Percentiles rank a stretch among this genome's conserved stretches.
Conservation (phyloP, 2,113 vertebrate genomes). For the Cyphomyrus plagiostoma region DNA sequence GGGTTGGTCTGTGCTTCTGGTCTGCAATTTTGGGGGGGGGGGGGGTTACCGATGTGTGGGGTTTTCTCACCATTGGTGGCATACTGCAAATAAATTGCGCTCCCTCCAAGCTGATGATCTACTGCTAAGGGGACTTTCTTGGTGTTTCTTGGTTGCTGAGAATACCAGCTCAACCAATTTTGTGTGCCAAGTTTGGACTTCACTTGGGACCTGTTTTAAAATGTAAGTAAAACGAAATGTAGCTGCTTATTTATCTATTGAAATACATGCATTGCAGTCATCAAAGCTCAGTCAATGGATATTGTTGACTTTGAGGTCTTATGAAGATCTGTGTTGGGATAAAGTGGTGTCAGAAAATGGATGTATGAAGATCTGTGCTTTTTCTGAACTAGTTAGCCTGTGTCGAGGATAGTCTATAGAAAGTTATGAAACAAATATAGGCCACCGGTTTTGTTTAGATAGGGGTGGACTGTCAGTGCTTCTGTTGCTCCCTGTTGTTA, state of each 20-base stretch:
- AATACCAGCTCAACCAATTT: neutral
- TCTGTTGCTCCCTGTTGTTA: neutral
- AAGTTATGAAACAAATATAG: neutral
- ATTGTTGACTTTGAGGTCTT: neutral
- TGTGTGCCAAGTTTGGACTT: neutral
- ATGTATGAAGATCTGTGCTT: neutral
- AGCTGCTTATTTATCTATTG: neutral
- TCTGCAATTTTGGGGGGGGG: constrained; percentile 10
- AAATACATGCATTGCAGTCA: neutral
- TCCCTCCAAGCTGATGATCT: neutral
- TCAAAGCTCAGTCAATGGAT: neutral
- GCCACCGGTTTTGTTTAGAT: neutral
- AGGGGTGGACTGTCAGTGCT: neutral
- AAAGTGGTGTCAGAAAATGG: no score
- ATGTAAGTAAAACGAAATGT: neutral
- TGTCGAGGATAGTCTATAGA: neutral
- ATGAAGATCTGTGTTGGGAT: neutral
- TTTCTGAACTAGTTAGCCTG: neutral
- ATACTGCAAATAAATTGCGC: neutral
- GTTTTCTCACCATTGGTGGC: neutral
- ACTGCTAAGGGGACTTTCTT: neutral
- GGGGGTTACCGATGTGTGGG: neutral
- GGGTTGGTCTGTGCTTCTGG: constrained; percentile 29
- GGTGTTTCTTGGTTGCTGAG: neutral
- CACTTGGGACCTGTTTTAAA: neutral